Percentiles rank a stretch among this genome's conserved stretches.
Evolutionary conservation across 2,888 invertebrate species (phyloP).

Genomic region (Nycteola revayana): DNA sequence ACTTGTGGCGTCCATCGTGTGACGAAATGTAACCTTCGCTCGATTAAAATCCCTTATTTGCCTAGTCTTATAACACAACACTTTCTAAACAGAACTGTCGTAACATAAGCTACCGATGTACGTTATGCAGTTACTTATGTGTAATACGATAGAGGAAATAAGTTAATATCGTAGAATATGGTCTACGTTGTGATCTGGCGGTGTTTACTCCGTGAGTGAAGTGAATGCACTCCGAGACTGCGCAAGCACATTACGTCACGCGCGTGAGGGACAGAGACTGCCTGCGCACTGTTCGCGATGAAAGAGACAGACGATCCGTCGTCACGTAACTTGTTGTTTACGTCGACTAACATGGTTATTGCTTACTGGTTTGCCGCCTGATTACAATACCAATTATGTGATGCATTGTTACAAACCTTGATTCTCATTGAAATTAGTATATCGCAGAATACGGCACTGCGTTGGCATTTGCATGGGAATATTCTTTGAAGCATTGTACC

Average conservation of each 20-base stretch:
- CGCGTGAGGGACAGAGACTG: conserved; percentile 42
- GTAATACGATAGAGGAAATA: conserved; percentile 14
- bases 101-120: background rate
- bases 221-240: conserved; percentile 66
- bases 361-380: conserved; percentile 36
- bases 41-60: conserved; percentile 43
- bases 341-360: conserved; percentile 25
- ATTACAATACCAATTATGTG: conserved; percentile 35
- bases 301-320: conserved; percentile 40
- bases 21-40: conserved; percentile 68
- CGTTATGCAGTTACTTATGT: conserved; percentile 9
- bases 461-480: no score
- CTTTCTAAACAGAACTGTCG: conserved; percentile 15
- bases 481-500: no score
- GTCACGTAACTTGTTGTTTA: conserved; percentile 47
- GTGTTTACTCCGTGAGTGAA: conserved; percentile 68
- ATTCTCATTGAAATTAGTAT: no score
- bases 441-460: no score
- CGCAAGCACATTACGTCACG: conserved; percentile 56
- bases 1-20: conserved; percentile 77
- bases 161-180: conserved; percentile 10
- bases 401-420: no score
- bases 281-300: conserved; percentile 20
- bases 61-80: conserved; percentile 31
- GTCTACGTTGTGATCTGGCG: conserved; percentile 50